Conservation (phyloP, 2,888 invertebrate genomes). For the Leptothorax acervorum region DNA sequence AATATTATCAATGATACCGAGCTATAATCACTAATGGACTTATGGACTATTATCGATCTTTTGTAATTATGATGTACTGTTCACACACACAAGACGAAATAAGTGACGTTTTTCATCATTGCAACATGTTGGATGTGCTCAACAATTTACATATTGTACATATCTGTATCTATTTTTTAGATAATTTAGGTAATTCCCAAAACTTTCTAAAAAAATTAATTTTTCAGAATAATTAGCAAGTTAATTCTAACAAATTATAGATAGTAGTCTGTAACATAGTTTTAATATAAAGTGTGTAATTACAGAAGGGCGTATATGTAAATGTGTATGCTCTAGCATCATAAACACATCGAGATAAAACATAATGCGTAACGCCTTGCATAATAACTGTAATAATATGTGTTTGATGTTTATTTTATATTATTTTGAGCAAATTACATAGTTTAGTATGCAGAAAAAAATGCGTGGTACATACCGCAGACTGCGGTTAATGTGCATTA, state of each 20-base stretch:
- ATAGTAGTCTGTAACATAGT: slow-evolving; percentile 1
- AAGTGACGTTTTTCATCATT: neutral
- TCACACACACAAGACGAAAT: neutral
- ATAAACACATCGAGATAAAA: slow-evolving; percentile 49
- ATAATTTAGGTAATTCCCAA: slow-evolving; percentile 2
- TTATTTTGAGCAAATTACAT: slow-evolving; percentile 12
- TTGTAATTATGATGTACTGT: slow-evolving; percentile 46
- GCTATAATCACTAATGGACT: slow-evolving; percentile 27
- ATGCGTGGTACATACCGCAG: slow-evolving; percentile 1
- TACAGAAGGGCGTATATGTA: neutral
- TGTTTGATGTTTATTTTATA: slow-evolving; percentile 10
- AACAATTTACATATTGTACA: neutral
- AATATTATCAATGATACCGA: slow-evolving; percentile 18
- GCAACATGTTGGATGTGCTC: neutral
- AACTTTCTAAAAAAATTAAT: neutral
- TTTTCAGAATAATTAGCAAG: slow-evolving; percentile 9
- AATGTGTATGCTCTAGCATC: neutral
- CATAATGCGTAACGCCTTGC: slow-evolving; percentile 13
- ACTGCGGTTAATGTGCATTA: slow-evolving; percentile 39
- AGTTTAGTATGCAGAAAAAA: slow-evolving; percentile 32
- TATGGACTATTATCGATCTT: slow-evolving; percentile 52
- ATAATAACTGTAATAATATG: slow-evolving; percentile 43
- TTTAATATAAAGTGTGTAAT: slow-evolving; percentile 15
- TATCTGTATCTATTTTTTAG: neutral
- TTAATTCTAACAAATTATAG: slow-evolving; percentile 21